Base-by-base conservation (phyloP, 2,888 invertebrate genomes). In the Plagodis pulveraria region DNA sequence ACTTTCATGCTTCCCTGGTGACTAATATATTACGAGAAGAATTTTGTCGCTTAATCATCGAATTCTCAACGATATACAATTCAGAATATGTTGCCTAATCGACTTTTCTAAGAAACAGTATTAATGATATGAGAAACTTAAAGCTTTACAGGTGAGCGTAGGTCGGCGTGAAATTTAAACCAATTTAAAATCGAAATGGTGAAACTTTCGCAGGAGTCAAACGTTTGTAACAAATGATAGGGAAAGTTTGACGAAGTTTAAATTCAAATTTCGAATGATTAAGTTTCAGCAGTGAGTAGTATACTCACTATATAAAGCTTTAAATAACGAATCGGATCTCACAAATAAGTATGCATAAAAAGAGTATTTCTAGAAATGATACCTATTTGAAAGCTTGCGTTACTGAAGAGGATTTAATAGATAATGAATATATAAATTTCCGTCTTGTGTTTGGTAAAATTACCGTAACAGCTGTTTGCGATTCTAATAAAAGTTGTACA, bases 1-100 rank as follows among this genome's bases (percentile, higher is more conserved):
- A 62, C 55, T 57, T 57, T 61, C 57, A 48, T 56, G 63, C 40
- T 62, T 61, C 62, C 65, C 58, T 51, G 57, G 62, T 67, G 62
- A 65, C 62, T 59, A 65, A 67, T 58, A 52, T 45, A 12, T 53
- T 46, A 50, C 42, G 47, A 50, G 57, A 55, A 54, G 56, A 64
- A 58, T 50, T 65, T 44, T 53, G 50, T 50, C 52, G 56, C 65
- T 63, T 66, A 62, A 43, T 66, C 62, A 63, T 62, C 59, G 50
- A 59, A 62, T 61, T 64, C 63, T 62, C 51, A 56, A 49, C 50
- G 45, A 63, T 55, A 46, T 53, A 9, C 9, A 9, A 40, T 58
- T 62, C 46, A 11, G 41, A 51, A 40, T 48, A 44, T 51, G 41
- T 55, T 56, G 49, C 51, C 44, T 56, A 56, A 56, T 52, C 22